Evolutionary conservation across 2,797 vertebrate species (phyloP), one percentile per base, ranked within the genome.

Genomic region (Garrulus glandarius): DNA sequence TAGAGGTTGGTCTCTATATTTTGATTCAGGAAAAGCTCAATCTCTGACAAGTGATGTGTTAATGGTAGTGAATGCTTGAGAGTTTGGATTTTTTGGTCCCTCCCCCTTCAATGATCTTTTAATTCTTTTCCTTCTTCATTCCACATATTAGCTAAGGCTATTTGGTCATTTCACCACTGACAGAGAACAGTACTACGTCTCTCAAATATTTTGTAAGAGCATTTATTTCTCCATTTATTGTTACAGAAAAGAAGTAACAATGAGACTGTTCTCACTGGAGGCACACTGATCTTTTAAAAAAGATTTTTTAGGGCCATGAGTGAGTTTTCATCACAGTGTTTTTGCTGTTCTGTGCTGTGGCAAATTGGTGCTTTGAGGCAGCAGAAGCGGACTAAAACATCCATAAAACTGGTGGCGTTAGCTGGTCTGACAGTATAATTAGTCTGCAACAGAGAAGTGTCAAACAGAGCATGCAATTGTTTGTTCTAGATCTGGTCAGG

Each of bases 101-200:
- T 64, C 6, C 7, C 1, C 7, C 7, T 50, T 65, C 50, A 52
- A 2, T 24, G 6, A 27, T 59, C 0, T 49, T 76, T 80, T 55
- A 17, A 4, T 84, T 85, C 14, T n/a, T 24, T 82, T 82, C 6
- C 5, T 13, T 78, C 76, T 39, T 32, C 6, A 41, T 85, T 86
- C 32, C 1, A 6, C 46, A 46, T 49, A 3, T 39, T 78, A 18
- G 55, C 14, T 41, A 39, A 60, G 16, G 29, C 15, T 47, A 5
- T 67, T 37, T 75, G 13, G 9, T 52, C 39, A 15, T 76, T 82
- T 92, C 2, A 11, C 3, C 5, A 15, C 21, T 74, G 36, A 43
- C 13, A 24, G 23, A 74, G 19, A 26, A n/a, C 0, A 44, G 0
- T 46, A 17, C 6, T 5, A 3, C 9, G 1, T 56, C 37, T 57